Evolutionary conservation across 2,888 invertebrate species (phyloP).

Genomic region (Norana najaformis): DNA sequence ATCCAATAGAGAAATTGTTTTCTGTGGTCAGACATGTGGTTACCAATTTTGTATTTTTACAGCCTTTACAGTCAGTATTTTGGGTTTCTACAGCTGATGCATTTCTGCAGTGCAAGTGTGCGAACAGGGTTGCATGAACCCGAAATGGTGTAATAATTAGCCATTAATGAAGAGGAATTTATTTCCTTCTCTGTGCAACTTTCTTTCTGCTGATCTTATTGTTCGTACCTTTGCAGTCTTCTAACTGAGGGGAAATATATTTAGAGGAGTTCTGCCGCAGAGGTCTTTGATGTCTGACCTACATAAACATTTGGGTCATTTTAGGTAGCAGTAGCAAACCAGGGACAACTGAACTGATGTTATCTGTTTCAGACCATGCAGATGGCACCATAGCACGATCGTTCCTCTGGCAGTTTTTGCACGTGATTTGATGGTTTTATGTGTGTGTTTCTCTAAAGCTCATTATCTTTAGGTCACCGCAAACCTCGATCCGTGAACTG

Average conservation of each 20-base stretch:
- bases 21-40: too few species aligned
- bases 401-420: not conserved
- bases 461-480: constrained; percentile 6
- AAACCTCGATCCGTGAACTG: not conserved
- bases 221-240: too few species aligned
- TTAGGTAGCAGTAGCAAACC: not conserved
- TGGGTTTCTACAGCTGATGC: too few species aligned
- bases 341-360: not conserved
- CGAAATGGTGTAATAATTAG: too few species aligned
- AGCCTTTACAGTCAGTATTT: too few species aligned
- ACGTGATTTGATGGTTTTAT: not conserved
- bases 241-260: too few species aligned
- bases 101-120: not conserved
- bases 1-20: too few species aligned
- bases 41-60: not conserved
- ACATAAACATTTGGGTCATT: too few species aligned
- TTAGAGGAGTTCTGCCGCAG: too few species aligned
- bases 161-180: not conserved
- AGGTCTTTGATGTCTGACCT: not conserved
- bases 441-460: not conserved
- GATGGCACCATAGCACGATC: not conserved
- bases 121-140: not conserved
- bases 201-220: too few species aligned
- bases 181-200: not conserved
- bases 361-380: not conserved